These are phyloP conservation scores for Cebus imitator DNA, from an alignment of 2,113 vertebrate species.

Conservation along the genomic window DNA sequence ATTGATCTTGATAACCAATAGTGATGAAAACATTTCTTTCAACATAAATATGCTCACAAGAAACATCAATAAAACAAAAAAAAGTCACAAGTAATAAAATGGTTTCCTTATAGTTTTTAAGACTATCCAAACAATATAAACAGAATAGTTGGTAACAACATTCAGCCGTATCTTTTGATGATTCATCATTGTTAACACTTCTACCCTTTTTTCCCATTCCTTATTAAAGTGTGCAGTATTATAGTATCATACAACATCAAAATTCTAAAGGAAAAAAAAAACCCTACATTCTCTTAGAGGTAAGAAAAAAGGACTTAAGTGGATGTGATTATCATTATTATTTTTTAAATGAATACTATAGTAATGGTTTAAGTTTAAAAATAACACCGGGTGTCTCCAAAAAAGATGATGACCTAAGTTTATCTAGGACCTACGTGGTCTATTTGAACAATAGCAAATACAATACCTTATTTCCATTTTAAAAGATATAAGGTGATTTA, in stretches of 20 bases:
- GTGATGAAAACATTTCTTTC: not conserved
- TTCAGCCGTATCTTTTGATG: not conserved
- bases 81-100: not conserved
- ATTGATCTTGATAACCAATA: slow-evolving; percentile 2
- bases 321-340: not conserved
- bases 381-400: not conserved
- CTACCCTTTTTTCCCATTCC: not conserved
- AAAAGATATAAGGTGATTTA: not conserved
- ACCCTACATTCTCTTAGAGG: not conserved
- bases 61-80: not conserved
- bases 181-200: not conserved
- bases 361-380: slow-evolving; percentile 2
- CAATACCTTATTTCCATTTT: slow-evolving; percentile 27
- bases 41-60: not conserved
- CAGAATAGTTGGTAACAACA: not conserved
- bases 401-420: not conserved
- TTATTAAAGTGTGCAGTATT: not conserved
- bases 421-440: not conserved
- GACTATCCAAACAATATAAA: not conserved
- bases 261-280: not conserved
- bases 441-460: slow-evolving; percentile 21
- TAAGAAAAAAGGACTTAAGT: not conserved
- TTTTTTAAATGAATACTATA: not conserved
- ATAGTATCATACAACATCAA: not conserved
- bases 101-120: not conserved